These are phyloP conservation scores for Gymnosoma rotundatum DNA, from an alignment of 2,888 invertebrate genomes.

Conservation along the genomic window DNA sequence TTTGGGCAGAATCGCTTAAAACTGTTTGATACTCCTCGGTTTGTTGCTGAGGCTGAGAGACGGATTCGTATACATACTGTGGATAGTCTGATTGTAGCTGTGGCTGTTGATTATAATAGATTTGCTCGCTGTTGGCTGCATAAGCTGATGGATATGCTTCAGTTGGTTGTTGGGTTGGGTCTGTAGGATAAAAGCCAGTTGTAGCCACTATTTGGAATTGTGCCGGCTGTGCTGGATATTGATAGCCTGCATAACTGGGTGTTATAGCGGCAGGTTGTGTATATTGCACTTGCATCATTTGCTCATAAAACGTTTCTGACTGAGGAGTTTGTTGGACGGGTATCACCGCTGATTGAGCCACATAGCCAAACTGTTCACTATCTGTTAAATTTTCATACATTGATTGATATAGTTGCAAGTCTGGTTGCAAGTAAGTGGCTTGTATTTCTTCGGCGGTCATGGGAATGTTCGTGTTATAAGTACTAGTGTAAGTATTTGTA, in stretches of 20 bases:
- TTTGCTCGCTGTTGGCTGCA: constrained; percentile 64
- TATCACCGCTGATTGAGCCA: constrained; percentile 42
- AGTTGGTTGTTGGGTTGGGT: constrained; percentile 70
- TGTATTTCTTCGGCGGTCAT: constrained; percentile 80
- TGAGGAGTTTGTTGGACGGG: constrained; percentile 53
- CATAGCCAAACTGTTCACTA: constrained; percentile 76
- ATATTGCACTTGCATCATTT: constrained; percentile 79
- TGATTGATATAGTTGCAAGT: constrained; percentile 77
- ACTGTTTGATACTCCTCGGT: constrained; percentile 44
- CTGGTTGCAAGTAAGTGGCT: constrained; percentile 79
- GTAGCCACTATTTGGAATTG: constrained; percentile 77
- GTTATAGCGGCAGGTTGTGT: constrained; percentile 71
- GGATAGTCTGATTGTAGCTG: constrained; percentile 71
- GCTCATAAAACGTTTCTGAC: constrained; percentile 78
- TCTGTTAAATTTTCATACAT: constrained; percentile 79
- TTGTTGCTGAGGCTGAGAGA: constrained; percentile 8
- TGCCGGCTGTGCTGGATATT: constrained; percentile 75
- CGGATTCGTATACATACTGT: constrained; percentile 60
- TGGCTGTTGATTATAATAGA: constrained; percentile 75
- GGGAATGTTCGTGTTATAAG: constrained; percentile 67
- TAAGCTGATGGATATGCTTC: constrained; percentile 75
- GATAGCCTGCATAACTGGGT: constrained; percentile 71
- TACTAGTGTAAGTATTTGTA: constrained; percentile 30
- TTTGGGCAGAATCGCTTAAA: constrained; percentile 69
- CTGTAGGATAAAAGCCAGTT: constrained; percentile 76